Conservation (phyloP, 2,113 vertebrate species). For the Catharus bicknelli region DNA sequence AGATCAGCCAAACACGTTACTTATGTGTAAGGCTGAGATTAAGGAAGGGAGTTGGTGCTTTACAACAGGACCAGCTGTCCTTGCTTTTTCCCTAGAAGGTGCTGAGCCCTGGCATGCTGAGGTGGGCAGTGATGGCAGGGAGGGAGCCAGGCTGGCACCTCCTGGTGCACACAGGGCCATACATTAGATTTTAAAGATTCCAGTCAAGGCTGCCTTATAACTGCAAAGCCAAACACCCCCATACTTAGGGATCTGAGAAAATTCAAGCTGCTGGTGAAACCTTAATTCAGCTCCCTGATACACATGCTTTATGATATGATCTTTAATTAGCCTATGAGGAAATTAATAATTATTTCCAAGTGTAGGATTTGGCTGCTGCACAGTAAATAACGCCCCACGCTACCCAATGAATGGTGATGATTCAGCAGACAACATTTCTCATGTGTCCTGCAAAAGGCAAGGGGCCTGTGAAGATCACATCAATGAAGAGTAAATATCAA, state of each 20-base stretch:
- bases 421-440: conserved; percentile 28
- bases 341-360: conserved; percentile 39
- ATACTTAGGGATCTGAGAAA: background rate
- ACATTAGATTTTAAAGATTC: background rate
- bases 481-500: background rate
- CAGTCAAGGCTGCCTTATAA: background rate
- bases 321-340: conserved; percentile 51
- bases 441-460: background rate
- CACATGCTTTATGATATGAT: background rate
- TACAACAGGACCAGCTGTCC: background rate
- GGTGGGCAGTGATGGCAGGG: background rate
- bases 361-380: conserved; percentile 2
- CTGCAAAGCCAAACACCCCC: background rate
- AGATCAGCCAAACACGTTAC: background rate
- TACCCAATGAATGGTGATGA: background rate
- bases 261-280: background rate
- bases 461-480: background rate
- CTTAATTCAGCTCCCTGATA: background rate
- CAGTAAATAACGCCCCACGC: conserved; percentile 6
- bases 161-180: background rate
- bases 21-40: background rate
- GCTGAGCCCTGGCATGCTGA: accelerated
- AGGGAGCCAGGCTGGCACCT: background rate
- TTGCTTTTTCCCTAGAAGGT: background rate
- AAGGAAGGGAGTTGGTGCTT: background rate